A percentile compares a stretch with the other conserved stretches of the same genome.
Evolutionary conservation across 2,888 invertebrate species (phyloP).

Genomic region (Podotricha telesiphe): DNA sequence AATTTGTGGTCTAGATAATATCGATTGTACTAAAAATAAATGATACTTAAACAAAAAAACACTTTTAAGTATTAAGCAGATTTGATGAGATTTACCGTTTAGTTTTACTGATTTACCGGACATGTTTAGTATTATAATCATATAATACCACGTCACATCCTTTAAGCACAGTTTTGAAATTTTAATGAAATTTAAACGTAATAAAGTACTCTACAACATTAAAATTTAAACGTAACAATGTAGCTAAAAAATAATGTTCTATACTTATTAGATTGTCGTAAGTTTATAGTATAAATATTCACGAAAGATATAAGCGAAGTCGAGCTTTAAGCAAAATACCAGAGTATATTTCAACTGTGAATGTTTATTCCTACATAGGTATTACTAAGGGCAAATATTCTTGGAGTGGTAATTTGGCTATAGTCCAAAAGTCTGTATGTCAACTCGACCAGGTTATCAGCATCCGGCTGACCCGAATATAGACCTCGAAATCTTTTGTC

Average conservation of each 20-base stretch:
- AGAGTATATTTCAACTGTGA: constrained; percentile 18
- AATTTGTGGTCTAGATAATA: too few relatives aligned
- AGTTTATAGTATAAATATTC: not conserved
- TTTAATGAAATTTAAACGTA: too few relatives aligned
- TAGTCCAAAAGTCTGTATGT: constrained; percentile 60
- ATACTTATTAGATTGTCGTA: not conserved
- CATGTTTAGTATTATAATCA: too few relatives aligned
- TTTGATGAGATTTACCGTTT: too few relatives aligned
- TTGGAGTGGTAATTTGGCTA: constrained; percentile 55
- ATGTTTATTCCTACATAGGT: constrained; percentile 57
- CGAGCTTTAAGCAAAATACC: not conserved
- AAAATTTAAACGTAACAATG: too few relatives aligned
- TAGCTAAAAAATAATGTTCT: not conserved
- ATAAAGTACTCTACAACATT: too few relatives aligned
- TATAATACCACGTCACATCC: too few relatives aligned
- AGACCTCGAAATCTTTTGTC: constrained; percentile 63
- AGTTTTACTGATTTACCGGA: too few relatives aligned
- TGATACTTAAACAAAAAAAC: too few relatives aligned
- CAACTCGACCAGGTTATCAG: constrained; percentile 73
- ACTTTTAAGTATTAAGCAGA: too few relatives aligned
- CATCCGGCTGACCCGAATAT: constrained; percentile 71
- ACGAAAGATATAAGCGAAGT: not conserved
- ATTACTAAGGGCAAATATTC: constrained; percentile 46
- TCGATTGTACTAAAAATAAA: too few relatives aligned
- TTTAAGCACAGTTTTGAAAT: too few relatives aligned